phyloP scores from a whole-genome alignment of 1,140 invertebrate genomes.

The Trichonephila clavata region DNA sequence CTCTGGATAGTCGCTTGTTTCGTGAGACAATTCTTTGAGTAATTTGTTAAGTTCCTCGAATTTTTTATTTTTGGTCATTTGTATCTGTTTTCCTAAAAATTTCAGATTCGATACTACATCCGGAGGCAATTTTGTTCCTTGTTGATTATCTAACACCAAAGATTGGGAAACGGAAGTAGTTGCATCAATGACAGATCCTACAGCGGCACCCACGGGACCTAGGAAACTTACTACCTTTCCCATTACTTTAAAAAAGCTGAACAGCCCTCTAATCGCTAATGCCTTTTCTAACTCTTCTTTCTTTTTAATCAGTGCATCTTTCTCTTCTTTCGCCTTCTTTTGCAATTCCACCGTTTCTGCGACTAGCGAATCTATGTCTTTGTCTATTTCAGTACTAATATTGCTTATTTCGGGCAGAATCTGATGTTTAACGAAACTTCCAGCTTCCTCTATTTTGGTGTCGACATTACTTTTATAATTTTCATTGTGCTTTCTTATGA shows the following conservation, averaged over 20 bases:
- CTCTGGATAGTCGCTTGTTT: slow-evolving; percentile 21
- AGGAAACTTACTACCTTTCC: slow-evolving; percentile 5
- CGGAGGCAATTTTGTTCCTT: neutral
- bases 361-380: neutral
- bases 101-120: neutral
- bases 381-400: neutral
- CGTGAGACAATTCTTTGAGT: neutral
- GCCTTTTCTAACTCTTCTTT: slow-evolving; percentile 4
- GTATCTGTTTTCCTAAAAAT: neutral
- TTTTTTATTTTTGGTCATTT: neutral
- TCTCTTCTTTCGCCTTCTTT: neutral
- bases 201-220: neutral
- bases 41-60: neutral
- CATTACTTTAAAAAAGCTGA: neutral
- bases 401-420: slow-evolving; percentile 20
- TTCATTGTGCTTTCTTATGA: slow-evolving; percentile 16
- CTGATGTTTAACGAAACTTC: neutral
- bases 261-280: neutral
- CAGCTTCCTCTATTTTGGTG: slow-evolving; percentile 42
- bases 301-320: neutral
- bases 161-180: neutral
- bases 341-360: neutral
- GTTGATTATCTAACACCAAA: neutral
- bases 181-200: neutral
- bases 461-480: slow-evolving; percentile 3